Evolutionary conservation across 37 sponge, comb jelly and placozoan species (phyloP), one percentile per base, ranked within the genome.

Genomic region (Haliclona indistincta): DNA sequence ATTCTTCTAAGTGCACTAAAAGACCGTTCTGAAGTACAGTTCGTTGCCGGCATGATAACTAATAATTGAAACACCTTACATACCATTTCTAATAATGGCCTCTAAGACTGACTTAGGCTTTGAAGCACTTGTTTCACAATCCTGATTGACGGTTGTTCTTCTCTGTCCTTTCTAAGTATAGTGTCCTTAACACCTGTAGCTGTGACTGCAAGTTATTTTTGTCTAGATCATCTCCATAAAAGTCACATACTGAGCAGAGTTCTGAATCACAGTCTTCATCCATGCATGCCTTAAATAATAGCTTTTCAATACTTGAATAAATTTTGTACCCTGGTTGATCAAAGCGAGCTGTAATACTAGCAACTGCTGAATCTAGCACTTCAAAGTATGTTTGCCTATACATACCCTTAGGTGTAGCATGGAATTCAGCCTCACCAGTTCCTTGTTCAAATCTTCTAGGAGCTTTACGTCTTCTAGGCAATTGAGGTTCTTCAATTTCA

Each of bases 1-100:
- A 88, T 77, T 2, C 80, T 37, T 17, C 77, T n/a, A 23, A 93
- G 74, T 44, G 94, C 89, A 88, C 84, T 82, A 60, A 88, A 88
- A 30, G 89, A 84, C 39, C 82, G 44, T 64, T 93, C 83, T 37
- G 81, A 90, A 37, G 84, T 83, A 38, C 72, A 51, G 67, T 89
- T 92, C 7, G 78, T 87, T 29, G 93, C 82, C 23, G 84, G 93
- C 29, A 88, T 36, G 28, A 84, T 66, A 55, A 88, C n/a, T 36
- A 91, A 55, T 43, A 91, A 64, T 55, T 83, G 81, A 79, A 92
- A 83, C 60, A 83, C 38, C 51, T 40, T 11, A 66, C 80, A 82
- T 13, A 91, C 84, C 53, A 49, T 17, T 13, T 49, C 53, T 17
- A 49, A 49, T 17, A 49, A 20, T 13, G 17, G 17, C 53, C 53